These are phyloP conservation scores for Volucella zonaria DNA, from an alignment of 2,888 invertebrate species.

Conservation along the genomic window DNA sequence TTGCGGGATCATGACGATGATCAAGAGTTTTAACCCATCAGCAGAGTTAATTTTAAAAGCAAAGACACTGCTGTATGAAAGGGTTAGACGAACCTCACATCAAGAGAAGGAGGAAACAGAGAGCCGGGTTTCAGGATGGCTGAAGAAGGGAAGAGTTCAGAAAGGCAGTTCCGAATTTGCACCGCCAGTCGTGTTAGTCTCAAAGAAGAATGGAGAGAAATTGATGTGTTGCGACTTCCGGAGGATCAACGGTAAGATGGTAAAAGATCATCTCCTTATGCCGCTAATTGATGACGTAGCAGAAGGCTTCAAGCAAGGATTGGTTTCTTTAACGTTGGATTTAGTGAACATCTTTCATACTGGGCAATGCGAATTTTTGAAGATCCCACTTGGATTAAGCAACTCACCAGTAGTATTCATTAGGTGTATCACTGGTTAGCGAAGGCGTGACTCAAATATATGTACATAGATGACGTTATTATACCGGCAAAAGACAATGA, in stretches of 20 bases:
- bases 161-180: neutral
- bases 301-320: no score
- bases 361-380: no score
- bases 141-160: conserved; percentile 9
- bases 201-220: no score
- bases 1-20: neutral
- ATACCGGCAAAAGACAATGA: neutral
- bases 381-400: no score
- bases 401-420: neutral
- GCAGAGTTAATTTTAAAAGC: conserved; percentile 26
- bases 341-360: no score
- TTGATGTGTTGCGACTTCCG: no score
- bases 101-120: conserved; percentile 19
- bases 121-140: conserved; percentile 22
- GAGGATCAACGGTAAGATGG: no score
- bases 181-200: no score
- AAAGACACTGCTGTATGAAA: conserved; percentile 16
- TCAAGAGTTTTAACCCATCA: neutral
- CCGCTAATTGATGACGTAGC: no score
- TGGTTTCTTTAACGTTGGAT: no score
- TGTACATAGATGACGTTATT: conserved; percentile 15
- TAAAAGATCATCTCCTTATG: no score
- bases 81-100: conserved; percentile 17
- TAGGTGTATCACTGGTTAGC: neutral
- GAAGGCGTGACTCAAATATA: conserved; percentile 6